These are phyloP conservation scores for Oncorhynchus keta DNA, from an alignment of 2,113 vertebrate genomes.

Conservation along the genomic window DNA sequence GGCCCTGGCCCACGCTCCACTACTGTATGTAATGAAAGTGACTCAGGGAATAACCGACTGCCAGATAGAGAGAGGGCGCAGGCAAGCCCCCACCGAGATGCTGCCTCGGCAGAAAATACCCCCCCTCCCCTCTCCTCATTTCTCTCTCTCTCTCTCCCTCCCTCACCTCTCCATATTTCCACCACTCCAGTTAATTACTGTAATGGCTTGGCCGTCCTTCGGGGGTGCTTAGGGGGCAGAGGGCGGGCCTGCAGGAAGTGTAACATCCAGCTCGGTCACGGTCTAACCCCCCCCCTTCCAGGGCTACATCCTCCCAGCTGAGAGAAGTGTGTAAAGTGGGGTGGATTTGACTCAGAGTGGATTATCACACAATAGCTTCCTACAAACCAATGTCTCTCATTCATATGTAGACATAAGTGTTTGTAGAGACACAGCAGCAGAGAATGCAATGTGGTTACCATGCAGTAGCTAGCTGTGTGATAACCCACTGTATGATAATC, in stretches of 20 bases:
- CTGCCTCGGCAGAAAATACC: conserved; percentile 66
- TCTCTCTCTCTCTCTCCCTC: neutral
- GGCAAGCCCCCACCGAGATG: conserved; percentile 17
- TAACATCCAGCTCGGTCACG: conserved; percentile 39
- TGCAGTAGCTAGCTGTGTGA: too few relatives aligned
- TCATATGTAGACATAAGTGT: too few relatives aligned
- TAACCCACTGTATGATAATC: too few relatives aligned
- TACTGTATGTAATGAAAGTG: conserved; percentile 73
- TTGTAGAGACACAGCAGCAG: too few relatives aligned
- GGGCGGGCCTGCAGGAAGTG: conserved; percentile 25
- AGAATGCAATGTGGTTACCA: too few relatives aligned
- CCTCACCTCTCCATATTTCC: conserved; percentile 21
- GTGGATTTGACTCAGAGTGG: too few relatives aligned
- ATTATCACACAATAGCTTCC: too few relatives aligned
- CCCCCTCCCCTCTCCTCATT: conserved; percentile 18
- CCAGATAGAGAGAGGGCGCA: conserved; percentile 6
- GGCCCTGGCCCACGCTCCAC: conserved; percentile 53
- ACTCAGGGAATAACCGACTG: conserved; percentile 69
- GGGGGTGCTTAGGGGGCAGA: conserved; percentile 51
- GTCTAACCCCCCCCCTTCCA: conserved; percentile 27
- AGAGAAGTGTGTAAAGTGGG: too few relatives aligned
- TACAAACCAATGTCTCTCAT: too few relatives aligned
- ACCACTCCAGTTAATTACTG: conserved; percentile 66
- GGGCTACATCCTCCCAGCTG: too few relatives aligned
- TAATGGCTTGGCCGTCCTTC: conserved; percentile 68